These are phyloP conservation scores for Tenthredo livida DNA, from an alignment of 2,888 invertebrate species.

Conservation along the genomic window DNA sequence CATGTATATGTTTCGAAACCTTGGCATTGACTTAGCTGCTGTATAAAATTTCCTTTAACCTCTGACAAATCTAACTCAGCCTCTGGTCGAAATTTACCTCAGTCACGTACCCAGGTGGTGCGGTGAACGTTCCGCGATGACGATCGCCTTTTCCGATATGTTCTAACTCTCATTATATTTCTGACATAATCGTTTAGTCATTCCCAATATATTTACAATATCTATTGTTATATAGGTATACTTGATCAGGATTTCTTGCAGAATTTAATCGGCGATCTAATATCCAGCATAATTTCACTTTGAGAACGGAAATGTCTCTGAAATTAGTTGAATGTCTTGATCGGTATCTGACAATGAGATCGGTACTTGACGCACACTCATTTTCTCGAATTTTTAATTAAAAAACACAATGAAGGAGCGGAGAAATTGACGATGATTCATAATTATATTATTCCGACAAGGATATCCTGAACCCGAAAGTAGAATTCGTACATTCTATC, in stretches of 20 bases:
- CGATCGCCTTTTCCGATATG: background rate
- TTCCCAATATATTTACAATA: conserved; percentile 18
- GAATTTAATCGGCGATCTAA: background rate
- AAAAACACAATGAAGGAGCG: background rate
- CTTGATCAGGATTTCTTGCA: background rate
- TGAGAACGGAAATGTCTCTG: background rate
- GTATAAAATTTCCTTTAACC: conserved; percentile 19
- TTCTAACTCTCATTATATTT: conserved; percentile 1
- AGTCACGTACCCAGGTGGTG: conserved; percentile 38
- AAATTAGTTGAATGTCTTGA: background rate
- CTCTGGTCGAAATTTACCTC: conserved; percentile 23
- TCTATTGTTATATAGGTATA: background rate
- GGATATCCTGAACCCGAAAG: background rate
- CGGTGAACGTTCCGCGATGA: conserved; percentile 10
- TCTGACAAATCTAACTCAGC: conserved; percentile 23
- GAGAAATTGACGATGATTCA: background rate
- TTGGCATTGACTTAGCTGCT: conserved; percentile 34
- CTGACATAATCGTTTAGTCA: conserved; percentile 20
- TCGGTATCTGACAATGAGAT: background rate
- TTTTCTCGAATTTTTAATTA: background rate
- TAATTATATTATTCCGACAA: background rate
- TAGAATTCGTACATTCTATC: background rate
- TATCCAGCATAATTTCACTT: background rate
- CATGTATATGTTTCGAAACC: background rate
- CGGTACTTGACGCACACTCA: background rate